A percentile compares a stretch with the other conserved stretches of the same genome.
phyloP scores from a whole-genome alignment of 2,888 invertebrate genomes.

The Diaphora mendica region DNA sequence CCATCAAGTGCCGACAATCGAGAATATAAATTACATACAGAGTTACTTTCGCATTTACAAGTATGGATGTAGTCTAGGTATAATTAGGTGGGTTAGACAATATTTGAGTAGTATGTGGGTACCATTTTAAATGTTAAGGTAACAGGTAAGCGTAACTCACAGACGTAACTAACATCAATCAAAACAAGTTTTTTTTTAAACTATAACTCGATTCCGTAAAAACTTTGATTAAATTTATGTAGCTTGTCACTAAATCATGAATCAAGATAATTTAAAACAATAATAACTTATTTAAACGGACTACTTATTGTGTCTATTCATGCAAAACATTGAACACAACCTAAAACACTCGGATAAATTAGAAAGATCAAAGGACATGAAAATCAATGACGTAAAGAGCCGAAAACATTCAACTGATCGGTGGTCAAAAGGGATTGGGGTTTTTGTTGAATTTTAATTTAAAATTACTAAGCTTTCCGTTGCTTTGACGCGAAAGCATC shows the following conservation, averaged over 20 bases:
- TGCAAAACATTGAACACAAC: slow-evolving; percentile 19
- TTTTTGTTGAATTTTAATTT: slow-evolving; percentile 79
- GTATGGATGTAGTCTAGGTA: no score
- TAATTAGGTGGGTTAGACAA: not conserved
- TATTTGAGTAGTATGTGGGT: not conserved
- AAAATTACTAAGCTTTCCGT: slow-evolving; percentile 67
- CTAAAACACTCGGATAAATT: slow-evolving; percentile 60
- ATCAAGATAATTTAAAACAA: not conserved
- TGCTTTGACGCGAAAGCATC: slow-evolving; percentile 46
- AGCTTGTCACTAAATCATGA: no score
- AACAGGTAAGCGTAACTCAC: not conserved
- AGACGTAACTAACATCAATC: not conserved
- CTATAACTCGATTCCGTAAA: no score
- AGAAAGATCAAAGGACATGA: slow-evolving; percentile 74
- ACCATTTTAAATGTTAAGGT: not conserved
- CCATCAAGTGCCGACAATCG: no score
- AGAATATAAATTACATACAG: no score
- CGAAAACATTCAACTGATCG: slow-evolving; percentile 75
- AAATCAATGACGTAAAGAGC: slow-evolving; percentile 74
- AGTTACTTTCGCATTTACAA: no score
- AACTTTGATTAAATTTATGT: no score
- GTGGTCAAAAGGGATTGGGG: slow-evolving; percentile 71
- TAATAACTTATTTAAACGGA: slow-evolving; percentile 5
- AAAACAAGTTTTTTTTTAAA: not conserved
- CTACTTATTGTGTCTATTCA: slow-evolving; percentile 4